Conservation (phyloP, 2,888 invertebrate genomes). For the Sesamia inferens region DNA sequence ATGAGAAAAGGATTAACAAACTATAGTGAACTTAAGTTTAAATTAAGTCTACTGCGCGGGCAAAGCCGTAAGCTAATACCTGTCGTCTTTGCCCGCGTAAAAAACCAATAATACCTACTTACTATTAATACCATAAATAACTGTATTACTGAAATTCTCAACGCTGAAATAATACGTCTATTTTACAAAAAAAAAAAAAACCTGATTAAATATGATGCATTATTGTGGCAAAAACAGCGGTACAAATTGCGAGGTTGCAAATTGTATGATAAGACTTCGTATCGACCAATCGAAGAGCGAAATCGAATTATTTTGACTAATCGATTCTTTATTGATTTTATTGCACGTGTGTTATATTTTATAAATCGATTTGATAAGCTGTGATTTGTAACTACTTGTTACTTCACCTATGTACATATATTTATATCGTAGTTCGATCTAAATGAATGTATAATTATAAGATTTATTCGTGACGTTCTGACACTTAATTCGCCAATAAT, state of each 20-base stretch:
- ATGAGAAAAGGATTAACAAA: neutral
- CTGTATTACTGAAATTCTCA: slow-evolving; percentile 38
- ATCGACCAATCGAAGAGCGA: slow-evolving; percentile 48
- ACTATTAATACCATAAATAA: slow-evolving; percentile 44
- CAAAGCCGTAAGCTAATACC: too few relatives aligned
- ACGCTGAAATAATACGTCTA: slow-evolving; percentile 46
- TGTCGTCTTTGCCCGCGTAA: neutral
- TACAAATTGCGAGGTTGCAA: slow-evolving; percentile 56
- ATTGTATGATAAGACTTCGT: slow-evolving; percentile 57
- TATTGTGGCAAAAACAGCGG: slow-evolving; percentile 61
- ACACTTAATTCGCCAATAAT: neutral
- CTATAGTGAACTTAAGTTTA: neutral
- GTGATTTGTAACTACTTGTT: slow-evolving; percentile 33
- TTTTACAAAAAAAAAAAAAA: slow-evolving; percentile 53
- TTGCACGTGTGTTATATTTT: slow-evolving; percentile 59
- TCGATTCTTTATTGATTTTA: slow-evolving; percentile 63
- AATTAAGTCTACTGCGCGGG: too few relatives aligned
- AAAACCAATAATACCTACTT: slow-evolving; percentile 19
- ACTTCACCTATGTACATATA: slow-evolving; percentile 29
- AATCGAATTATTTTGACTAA: slow-evolving; percentile 60
- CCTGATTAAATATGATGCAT: slow-evolving; percentile 60
- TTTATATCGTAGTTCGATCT: neutral
- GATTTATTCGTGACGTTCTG: neutral
- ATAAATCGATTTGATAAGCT: slow-evolving; percentile 59
- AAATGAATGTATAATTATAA: too few relatives aligned